Conservation (phyloP, 1,140 invertebrate genomes). For the Leptopilina clavipes region DNA sequence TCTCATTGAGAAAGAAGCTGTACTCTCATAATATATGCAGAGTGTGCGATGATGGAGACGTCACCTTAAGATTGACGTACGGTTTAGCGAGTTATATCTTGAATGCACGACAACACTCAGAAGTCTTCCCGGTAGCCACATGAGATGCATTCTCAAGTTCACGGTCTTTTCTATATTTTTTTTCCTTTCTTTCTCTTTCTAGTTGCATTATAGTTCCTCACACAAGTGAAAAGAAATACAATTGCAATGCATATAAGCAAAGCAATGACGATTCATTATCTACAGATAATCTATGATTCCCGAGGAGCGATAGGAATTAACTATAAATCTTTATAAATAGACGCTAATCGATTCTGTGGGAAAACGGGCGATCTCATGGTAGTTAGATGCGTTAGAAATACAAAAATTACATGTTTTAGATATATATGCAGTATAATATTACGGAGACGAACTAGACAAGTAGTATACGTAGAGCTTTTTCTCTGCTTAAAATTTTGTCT, state of each 20-base stretch:
- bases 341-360: conserved; percentile 57
- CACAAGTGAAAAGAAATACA: conserved; percentile 48
- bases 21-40: conserved; percentile 67
- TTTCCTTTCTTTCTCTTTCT: conserved; percentile 48
- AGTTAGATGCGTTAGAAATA: no score
- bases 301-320: conserved; percentile 57
- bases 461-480: no score
- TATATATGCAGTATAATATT: no score
- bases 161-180: conserved; percentile 42
- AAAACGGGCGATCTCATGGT: no score
- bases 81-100: conserved; percentile 62
- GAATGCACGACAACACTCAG: conserved; percentile 65
- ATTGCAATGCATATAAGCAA: conserved; percentile 63
- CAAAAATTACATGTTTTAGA: no score
- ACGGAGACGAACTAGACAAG: no score
- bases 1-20: no score
- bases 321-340: conserved; percentile 73
- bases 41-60: conserved; percentile 65
- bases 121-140: conserved; percentile 70
- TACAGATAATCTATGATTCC: conserved; percentile 54
- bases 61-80: conserved; percentile 69
- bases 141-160: conserved; percentile 69
- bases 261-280: conserved; percentile 73
- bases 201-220: conserved; percentile 45
- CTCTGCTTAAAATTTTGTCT: no score